A percentile compares a stretch with the other conserved stretches of the same genome.
These are phyloP conservation scores for Hapalemur alaotrensis DNA, from an alignment of 2,797 vertebrate genomes.

Conservation along the genomic window DNA sequence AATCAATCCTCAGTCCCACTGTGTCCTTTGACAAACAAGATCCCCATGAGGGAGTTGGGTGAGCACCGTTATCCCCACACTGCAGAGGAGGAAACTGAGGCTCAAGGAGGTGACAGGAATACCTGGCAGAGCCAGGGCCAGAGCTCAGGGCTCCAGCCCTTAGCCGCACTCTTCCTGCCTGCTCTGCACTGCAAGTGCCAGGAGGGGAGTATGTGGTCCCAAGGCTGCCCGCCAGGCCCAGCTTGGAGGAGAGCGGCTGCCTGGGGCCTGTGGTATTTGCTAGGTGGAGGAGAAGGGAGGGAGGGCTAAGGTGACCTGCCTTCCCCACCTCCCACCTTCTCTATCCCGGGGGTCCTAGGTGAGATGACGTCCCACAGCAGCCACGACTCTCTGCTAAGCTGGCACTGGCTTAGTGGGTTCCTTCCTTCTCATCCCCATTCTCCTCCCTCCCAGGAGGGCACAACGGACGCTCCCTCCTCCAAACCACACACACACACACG, in stretches of 20 bases:
- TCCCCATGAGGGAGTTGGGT: background rate
- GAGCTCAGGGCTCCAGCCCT: background rate
- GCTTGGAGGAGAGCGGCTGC: background rate
- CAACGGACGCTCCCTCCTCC: background rate
- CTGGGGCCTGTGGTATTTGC: background rate
- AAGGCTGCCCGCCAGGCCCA: background rate
- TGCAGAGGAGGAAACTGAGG: background rate
- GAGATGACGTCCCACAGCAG: background rate
- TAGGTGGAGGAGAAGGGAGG: background rate
- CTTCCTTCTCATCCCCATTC: background rate
- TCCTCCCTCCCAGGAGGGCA: background rate
- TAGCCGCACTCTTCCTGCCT: background rate
- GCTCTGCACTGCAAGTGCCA: background rate
- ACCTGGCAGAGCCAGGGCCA: background rate
- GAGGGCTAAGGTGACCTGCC: background rate
- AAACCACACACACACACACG: accelerated
- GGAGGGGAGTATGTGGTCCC: background rate
- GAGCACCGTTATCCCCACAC: background rate
- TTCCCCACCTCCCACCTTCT: background rate
- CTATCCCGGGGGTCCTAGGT: background rate
- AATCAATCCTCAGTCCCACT: background rate
- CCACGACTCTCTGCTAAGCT: background rate
- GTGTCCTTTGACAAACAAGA: background rate
- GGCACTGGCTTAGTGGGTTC: background rate
- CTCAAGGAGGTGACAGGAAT: background rate